A percentile compares a stretch with the other conserved stretches of the same genome.
Evolutionary conservation across 2,113 vertebrate species (phyloP).

Genomic region (Eulacestoma nigropectus): DNA sequence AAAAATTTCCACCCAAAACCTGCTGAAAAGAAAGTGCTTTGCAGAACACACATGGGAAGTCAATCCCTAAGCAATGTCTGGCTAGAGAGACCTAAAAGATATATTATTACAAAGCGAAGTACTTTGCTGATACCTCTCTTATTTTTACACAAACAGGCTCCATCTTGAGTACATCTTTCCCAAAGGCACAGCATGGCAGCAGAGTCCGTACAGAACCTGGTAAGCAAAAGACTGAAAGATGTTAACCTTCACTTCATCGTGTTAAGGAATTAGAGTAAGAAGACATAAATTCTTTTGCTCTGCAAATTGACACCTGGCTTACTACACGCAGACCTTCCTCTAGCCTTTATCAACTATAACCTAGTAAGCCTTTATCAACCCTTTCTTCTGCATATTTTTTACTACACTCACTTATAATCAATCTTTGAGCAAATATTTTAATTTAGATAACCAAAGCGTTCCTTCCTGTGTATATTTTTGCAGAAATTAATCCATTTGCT

Average conservation of each 20-base stretch:
- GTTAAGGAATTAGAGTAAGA: not conserved
- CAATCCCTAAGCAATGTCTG: not conserved
- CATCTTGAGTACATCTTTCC: not conserved
- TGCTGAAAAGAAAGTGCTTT: not conserved
- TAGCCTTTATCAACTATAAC: not conserved
- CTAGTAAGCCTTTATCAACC: not conserved
- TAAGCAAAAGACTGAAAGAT: not conserved
- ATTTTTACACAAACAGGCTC: not conserved
- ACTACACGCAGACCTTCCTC: accelerated
- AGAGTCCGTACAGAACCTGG: not conserved
- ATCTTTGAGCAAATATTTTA: not conserved
- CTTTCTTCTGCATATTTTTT: not conserved
- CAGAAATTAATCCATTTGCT: not conserved
- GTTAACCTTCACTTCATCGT: not conserved
- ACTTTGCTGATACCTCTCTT: not conserved
- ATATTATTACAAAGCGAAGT: not conserved
- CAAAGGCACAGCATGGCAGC: not conserved
- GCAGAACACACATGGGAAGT: not conserved
- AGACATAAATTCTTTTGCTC: not conserved
- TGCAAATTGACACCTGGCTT: not conserved
- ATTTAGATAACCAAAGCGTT: not conserved
- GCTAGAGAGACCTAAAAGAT: not conserved
- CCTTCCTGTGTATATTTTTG: not conserved
- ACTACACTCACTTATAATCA: not conserved
- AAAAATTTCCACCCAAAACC: not conserved